A percentile compares a stretch with the other conserved stretches of the same genome.
phyloP scores from a whole-genome alignment of 1,140 invertebrate genomes.

The Drosophila rufa region DNA sequence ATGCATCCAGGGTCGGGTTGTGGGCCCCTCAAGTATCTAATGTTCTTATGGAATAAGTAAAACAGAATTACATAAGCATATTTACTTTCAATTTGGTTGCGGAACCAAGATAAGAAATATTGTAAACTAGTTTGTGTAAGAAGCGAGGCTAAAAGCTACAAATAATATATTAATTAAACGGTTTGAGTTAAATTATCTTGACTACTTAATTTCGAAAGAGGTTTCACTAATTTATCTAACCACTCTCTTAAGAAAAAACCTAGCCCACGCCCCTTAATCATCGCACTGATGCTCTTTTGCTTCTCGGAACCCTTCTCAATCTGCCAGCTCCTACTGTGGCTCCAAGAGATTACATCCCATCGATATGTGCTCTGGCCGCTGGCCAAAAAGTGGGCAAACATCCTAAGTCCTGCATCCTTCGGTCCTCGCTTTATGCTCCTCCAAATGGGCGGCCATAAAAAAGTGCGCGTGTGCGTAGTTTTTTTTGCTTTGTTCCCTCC shows the following conservation, averaged over 20 bases:
- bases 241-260: neutral
- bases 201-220: too few relatives aligned
- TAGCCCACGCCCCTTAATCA: neutral
- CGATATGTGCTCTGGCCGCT: conserved; percentile 67
- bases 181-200: neutral
- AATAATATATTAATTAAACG: neutral
- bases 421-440: conserved; percentile 30
- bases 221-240: neutral
- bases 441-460: conserved; percentile 48
- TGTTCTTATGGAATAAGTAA: conserved; percentile 10
- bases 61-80: conserved; percentile 7
- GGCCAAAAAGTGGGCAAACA: conserved; percentile 42
- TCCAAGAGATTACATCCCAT: conserved; percentile 54
- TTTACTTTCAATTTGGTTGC: conserved; percentile 7
- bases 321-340: conserved; percentile 1
- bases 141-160: neutral
- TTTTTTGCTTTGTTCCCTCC: conserved; percentile 9
- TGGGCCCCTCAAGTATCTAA: neutral
- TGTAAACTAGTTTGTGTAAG: neutral
- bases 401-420: conserved; percentile 20
- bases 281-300: neutral
- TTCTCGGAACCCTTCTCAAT: conserved; percentile 32
- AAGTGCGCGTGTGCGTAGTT: conserved; percentile 58
- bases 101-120: neutral
- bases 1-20: neutral